Percentiles rank a stretch among this genome's conserved stretches.
phyloP scores from a whole-genome alignment of 2,113 vertebrate species.

The Pycnonotus jocosus region DNA sequence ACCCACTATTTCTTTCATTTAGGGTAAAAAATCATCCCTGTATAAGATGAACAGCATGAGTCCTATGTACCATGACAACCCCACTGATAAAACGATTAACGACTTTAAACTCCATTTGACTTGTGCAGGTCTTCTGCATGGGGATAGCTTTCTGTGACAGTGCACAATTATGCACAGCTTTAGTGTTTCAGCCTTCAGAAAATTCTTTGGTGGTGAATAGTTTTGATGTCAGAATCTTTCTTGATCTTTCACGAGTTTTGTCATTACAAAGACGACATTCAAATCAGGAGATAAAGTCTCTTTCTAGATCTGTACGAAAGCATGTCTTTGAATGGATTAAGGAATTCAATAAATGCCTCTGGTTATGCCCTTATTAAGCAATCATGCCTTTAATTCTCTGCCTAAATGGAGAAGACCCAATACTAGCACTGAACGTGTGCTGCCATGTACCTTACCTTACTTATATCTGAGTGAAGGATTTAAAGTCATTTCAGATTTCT shows the following conservation, averaged over 20 bases:
- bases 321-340: conserved; percentile 2
- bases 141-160: neutral
- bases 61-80: neutral
- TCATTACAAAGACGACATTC: neutral
- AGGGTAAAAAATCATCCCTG: neutral
- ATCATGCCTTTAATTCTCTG: neutral
- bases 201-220: conserved; percentile 39
- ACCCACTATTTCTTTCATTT: neutral
- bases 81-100: neutral
- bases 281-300: neutral
- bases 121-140: neutral
- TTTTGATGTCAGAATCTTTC: conserved; percentile 65
- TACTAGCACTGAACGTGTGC: neutral
- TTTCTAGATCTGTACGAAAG: neutral
- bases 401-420: neutral
- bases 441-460: neutral
- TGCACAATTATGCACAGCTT: conserved; percentile 33
- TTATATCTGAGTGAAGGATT: neutral
- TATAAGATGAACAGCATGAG: neutral
- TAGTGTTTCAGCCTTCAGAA: conserved; percentile 47
- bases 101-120: conserved; percentile 29
- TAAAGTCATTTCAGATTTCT: neutral
- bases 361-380: neutral
- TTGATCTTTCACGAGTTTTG: conserved; percentile 33
- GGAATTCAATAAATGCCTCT: neutral